Conservation (phyloP, 2,888 invertebrate genomes). For the Caenorhabditis panamensis region DNA sequence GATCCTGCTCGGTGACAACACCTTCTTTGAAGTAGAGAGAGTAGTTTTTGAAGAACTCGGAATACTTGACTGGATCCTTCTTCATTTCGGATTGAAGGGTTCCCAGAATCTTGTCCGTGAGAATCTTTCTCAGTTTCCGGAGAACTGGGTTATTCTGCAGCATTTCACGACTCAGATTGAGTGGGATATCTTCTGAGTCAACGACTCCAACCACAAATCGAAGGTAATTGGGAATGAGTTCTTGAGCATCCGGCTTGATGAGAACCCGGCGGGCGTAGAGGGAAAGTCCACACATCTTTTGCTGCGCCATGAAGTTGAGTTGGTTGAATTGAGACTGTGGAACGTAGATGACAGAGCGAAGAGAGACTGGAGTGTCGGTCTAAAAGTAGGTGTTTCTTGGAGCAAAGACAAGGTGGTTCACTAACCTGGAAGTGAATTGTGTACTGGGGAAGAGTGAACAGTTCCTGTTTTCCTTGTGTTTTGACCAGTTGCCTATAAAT, state of each 20-base stretch:
- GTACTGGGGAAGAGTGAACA: constrained; percentile 86
- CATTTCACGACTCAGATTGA: constrained; percentile 95
- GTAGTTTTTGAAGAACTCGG: constrained; percentile 92
- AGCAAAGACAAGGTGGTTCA: not conserved
- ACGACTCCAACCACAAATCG: constrained; percentile 96
- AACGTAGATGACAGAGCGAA: constrained; percentile 92
- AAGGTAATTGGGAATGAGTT: constrained; percentile 87
- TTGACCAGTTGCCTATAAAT: constrained; percentile 62
- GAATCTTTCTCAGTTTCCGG: constrained; percentile 89
- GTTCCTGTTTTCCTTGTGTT: constrained; percentile 86
- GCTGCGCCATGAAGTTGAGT: constrained; percentile 90
- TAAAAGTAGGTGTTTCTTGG: constrained; percentile 49
- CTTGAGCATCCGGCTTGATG: constrained; percentile 85
- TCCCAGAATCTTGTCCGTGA: constrained; percentile 86
- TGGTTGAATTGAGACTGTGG: constrained; percentile 93
- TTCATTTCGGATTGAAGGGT: constrained; percentile 85
- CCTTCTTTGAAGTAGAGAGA: constrained; percentile 95
- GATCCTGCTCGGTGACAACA: constrained; percentile 90
- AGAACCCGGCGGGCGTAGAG: constrained; percentile 89
- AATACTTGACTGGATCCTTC: constrained; percentile 89
- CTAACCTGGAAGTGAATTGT: constrained; percentile 90
- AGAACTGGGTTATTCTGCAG: constrained; percentile 94
- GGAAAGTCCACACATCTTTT: constrained; percentile 90
- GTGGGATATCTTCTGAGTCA: constrained; percentile 97
- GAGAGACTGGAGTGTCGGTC: constrained; percentile 92